Conservation (phyloP, 2,113 vertebrate species). For the Brachypodius melanocephalos region DNA sequence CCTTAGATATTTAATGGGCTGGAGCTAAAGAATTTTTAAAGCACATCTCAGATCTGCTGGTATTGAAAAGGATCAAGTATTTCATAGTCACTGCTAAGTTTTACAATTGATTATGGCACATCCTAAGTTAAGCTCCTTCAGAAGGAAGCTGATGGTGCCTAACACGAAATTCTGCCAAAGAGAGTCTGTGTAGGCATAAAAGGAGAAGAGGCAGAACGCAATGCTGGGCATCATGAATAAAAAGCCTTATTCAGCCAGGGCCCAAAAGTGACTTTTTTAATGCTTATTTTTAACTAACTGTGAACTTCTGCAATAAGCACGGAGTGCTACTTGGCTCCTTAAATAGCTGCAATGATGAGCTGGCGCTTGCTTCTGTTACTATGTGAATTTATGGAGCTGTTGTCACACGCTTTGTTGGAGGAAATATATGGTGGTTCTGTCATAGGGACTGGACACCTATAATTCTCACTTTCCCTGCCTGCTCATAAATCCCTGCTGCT, state of each 20-base stretch:
- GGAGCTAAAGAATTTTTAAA: constrained; percentile 5
- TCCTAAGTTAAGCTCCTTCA: not conserved
- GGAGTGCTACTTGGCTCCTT: constrained; percentile 64
- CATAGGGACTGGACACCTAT: constrained; percentile 62
- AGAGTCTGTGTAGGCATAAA: constrained; percentile 32
- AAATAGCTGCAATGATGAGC: constrained; percentile 70
- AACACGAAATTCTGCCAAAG: not conserved
- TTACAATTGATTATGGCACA: constrained; percentile 49
- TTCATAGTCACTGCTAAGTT: constrained; percentile 8
- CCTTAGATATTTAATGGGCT: not conserved
- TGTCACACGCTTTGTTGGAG: constrained; percentile 71
- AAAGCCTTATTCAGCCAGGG: constrained; percentile 66
- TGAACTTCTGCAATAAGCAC: constrained; percentile 71
- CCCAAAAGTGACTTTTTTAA: constrained; percentile 65
- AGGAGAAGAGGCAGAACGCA: constrained; percentile 46
- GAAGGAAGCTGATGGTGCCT: not conserved
- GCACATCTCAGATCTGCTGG: not conserved
- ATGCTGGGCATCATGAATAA: constrained; percentile 55
- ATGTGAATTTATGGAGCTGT: constrained; percentile 76
- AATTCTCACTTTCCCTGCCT: constrained; percentile 45
- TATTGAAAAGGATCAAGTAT: constrained; percentile 16
- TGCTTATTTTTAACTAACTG: constrained; percentile 76
- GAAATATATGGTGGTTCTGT: constrained; percentile 61
- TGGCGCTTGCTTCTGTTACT: constrained; percentile 65
- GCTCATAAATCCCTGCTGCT: constrained; percentile 48